Conservation (phyloP, 2,797 vertebrate genomes). For the Tolypeutes matacus region DNA sequence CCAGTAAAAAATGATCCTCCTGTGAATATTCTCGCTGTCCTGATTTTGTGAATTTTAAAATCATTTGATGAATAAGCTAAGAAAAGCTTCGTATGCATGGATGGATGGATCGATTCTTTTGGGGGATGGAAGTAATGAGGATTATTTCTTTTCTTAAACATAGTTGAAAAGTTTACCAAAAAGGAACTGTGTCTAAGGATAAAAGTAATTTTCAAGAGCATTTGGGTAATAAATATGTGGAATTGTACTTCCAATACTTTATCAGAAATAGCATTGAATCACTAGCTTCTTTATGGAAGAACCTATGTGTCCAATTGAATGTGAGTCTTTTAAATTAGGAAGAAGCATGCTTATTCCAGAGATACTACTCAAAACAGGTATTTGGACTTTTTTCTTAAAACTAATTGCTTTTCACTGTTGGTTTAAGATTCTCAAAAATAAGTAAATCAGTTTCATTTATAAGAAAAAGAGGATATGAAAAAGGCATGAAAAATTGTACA, state of each 20-base stretch:
- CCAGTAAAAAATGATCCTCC: too few species aligned
- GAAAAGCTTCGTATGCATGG: not conserved
- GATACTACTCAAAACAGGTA: not conserved
- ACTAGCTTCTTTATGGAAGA: not conserved
- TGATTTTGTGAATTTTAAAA: conserved; percentile 3
- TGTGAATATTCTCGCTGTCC: too few species aligned
- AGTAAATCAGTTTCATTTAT: not conserved
- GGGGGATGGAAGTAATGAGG: not conserved
- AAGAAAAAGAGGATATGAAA: too few species aligned
- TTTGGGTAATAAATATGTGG: conserved; percentile 53
- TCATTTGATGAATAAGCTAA: not conserved
- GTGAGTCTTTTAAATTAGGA: not conserved
- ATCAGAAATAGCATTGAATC: conserved; percentile 5
- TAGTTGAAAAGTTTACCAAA: conserved; percentile 59
- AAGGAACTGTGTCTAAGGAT: conserved; percentile 20
- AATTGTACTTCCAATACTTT: conserved; percentile 58
- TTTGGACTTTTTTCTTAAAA: not conserved
- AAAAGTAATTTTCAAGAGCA: conserved; percentile 58
- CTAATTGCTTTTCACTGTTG: not conserved
- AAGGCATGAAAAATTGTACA: too few species aligned
- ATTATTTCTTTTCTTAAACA: not conserved
- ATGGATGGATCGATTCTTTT: not conserved
- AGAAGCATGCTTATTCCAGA: not conserved
- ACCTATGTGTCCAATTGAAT: not conserved
- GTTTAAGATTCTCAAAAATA: not conserved